Evolutionary conservation across 2,888 invertebrate genomes (phyloP), one percentile per base, ranked within the genome.

Genomic region (Linnaemya tessellans): DNA sequence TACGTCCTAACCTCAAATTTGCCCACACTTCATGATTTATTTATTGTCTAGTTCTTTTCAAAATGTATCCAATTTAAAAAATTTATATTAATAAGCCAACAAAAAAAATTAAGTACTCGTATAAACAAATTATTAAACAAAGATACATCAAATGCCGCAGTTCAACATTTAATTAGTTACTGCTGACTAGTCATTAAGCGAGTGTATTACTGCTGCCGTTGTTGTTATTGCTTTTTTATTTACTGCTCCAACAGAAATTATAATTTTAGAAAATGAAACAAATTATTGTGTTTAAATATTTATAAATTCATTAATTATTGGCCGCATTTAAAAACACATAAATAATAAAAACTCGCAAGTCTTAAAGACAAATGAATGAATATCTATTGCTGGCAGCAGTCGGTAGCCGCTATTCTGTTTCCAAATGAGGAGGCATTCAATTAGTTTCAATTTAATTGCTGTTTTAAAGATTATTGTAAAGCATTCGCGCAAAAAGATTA

Each of bases 361-460:
- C 22, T 60, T 18, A 68, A 9, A 46, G 0, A n/a, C 20, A 35
- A 20, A 25, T 43, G 43, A 15, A 60, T 20, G n/a, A n/a, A n/a
- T n/a, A n/a, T n/a, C n/a, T n/a, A n/a, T 38, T 18, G 5, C 15
- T 10, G n/a, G n/a, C 13, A 35, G 13, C 20, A n/a, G 25, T 3
- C 22, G 38, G 13, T 35, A n/a, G 25, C 4, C 22, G 38, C 20
- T 11, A 49, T 20, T 49, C n/a, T 62, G 25, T 74, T 38, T 0
- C 8, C 11, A 35, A 60, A 15, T 68, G 22, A 35, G 60, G 22
- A 35, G 60, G 38, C 30, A 51, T 60, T 68, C 64, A 75, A 75
- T 70, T 82, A 49, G 46, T 22, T 70, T 70, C n/a, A 65, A 68
- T 74, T 56, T n/a, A 43, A 46, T 64, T 65, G 13, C 18, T 56